Evolutionary conservation across 2,797 vertebrate species (phyloP).

Genomic region (Sphenodon punctatus): DNA sequence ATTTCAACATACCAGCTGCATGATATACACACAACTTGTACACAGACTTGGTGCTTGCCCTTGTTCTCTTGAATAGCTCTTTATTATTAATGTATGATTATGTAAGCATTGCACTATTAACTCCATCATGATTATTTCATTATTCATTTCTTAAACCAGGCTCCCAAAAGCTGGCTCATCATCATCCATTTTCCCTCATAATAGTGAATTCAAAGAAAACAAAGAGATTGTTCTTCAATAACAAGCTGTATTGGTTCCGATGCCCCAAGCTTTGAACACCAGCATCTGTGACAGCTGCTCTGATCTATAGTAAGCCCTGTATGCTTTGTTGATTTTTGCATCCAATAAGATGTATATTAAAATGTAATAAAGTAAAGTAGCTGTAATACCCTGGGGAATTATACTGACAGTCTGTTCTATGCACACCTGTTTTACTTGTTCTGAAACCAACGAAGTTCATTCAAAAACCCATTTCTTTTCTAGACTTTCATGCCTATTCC

Average conservation of each 20-base stretch:
- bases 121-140: neutral
- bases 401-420: neutral
- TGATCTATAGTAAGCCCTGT: neutral
- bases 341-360: constrained; percentile 2
- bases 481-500: neutral
- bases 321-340: neutral
- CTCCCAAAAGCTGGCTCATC: neutral
- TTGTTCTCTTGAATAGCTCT: neutral
- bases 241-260: neutral
- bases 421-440: neutral
- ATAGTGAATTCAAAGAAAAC: neutral
- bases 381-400: neutral
- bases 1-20: neutral
- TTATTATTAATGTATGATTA: neutral
- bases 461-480: neutral
- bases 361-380: neutral
- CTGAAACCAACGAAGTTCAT: neutral
- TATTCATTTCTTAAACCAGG: neutral
- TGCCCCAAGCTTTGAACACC: neutral
- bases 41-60: neutral
- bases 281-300: neutral
- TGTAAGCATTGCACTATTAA: neutral
- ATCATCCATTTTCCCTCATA: neutral
- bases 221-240: neutral
- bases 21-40: neutral